Percentiles rank a stretch among this genome's conserved stretches.
These are phyloP conservation scores for Emmelina monodactyla DNA, from an alignment of 2,888 invertebrate genomes.

Conservation along the genomic window DNA sequence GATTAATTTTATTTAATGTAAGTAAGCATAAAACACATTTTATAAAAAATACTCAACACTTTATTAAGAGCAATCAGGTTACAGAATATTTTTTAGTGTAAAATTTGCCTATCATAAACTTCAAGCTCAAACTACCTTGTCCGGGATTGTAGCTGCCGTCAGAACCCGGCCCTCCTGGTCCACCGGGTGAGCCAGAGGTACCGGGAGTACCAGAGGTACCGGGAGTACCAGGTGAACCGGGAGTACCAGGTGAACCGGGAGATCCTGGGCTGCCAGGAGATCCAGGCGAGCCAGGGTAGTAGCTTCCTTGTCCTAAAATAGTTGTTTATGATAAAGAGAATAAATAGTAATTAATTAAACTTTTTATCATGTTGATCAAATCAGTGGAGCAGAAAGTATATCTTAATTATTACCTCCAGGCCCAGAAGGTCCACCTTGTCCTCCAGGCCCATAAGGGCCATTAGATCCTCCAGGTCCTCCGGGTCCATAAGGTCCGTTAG, in stretches of 20 bases:
- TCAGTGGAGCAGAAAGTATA: no score
- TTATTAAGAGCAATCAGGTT: no score
- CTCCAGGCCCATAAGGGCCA: conserved; percentile 15
- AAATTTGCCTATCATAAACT: no score
- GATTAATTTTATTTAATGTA: no score
- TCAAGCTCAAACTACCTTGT: not conserved
- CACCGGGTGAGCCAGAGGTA: conserved; percentile 83
- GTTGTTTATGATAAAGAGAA: not conserved
- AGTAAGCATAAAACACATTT: no score
- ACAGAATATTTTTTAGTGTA: no score
- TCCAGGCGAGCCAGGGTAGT: conserved; percentile 15
- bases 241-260: conserved; percentile 72
- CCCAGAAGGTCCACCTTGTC: conserved; percentile 12
- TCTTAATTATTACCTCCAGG: no score
- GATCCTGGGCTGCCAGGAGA: conserved; percentile 4
- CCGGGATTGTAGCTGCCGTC: not conserved
- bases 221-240: conserved; percentile 74
- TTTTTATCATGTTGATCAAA: no score
- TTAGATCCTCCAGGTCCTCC: conserved; percentile 24
- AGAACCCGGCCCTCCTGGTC: conserved; percentile 70
- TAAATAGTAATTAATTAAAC: no score
- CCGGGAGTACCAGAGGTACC: conserved; percentile 78
- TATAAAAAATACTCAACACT: no score
- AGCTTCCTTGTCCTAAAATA: conserved; percentile 10
- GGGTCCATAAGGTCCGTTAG: conserved; percentile 11